Evolutionary conservation across 1,140 invertebrate species (phyloP), one percentile per base, ranked within the genome.

Genomic region (Polyergus mexicanus): DNA sequence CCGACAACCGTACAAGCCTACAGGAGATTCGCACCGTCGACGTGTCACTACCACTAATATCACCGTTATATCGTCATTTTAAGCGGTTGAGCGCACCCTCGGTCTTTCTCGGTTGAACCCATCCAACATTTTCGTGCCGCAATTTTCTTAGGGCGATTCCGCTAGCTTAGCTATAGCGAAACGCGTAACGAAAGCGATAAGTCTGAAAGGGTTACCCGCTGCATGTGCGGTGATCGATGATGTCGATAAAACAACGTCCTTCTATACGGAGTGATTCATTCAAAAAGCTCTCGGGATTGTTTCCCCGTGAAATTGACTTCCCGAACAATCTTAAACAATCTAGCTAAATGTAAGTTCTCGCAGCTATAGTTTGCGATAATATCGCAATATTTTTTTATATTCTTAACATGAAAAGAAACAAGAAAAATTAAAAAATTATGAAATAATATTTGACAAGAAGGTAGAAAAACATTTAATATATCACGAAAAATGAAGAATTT

Each of bases 191-290:
- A 81, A 58, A 88, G 22, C 38, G 54, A 54, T 51, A 47, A 74
- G 38, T 74, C 68, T 74, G 54, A 83, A 83, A 83, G 78, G 78
- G 54, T 83, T 83, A 69, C 54, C 4, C 68, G 68, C 62, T 35
- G 68, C 78, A 74, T 60, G 78, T 68, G 60, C 54, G 25, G 78
- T 83, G 78, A 83, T 83, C 54, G 78, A 83, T 83, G 54, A 56
- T 28, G 68, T 47, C 54, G 54, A 83, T 83, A 74, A 74, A 83
- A 83, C 78, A 83, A 83, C 54, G 78, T 81, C 78, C 11, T 56
- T 62, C 78, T n/a, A 58, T 44, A 60, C 44, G 28, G 35, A 58
- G 51, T 38, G 22, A 60, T 81, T 32, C 78, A 71, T 47, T 72
- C 78, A 60, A 74, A 81, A 38, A 38, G 22, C 44, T 16, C 32